Evolutionary conservation across 2,888 invertebrate species (phyloP), one percentile per base, ranked within the genome.

Genomic region (Drosophila nr. fundita): DNA sequence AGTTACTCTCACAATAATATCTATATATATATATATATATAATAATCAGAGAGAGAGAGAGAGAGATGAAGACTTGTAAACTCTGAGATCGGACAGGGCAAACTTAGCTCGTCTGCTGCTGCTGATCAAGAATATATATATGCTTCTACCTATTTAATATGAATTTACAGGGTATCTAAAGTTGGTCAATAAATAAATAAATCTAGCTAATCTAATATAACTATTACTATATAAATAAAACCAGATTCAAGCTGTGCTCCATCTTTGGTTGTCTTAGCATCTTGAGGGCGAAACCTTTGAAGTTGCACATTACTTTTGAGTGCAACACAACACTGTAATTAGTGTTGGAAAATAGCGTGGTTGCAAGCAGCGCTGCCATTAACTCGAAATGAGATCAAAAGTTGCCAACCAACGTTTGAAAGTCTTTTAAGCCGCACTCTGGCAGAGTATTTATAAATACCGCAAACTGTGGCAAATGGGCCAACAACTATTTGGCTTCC

Each of bases 401-500:
- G 13, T 18, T 29, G n/a, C n/a, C 27, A 29, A 3, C 13, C 27
- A 45, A 45, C 45, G 8, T 45, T 45, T 30, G 18, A 57, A 60
- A 38, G 48, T 54, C 27, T 27, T 34, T 34, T 38, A 40, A 48
- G 55, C 50, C 24, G 10, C 18, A 42, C 57, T 36, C 32, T 42
- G n/a, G n/a, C 24, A 68, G 81, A 40, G 81, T 80, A 78, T 72
- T 61, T 78, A 70, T 54, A 80, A 78, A 77, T 74, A 67, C 74
- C 71, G 60, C 76, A 89, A 78, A 68, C 59, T 82, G 73, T 82
- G 80, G 85, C 80, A 84, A 84, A 84, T 85, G 87, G 84, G 87
- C 75, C 75, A 83, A 84, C 82, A 87, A 89, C 85, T 85, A 89
- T 85, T 85, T 89, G 85, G 90, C 85, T 85, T 85, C 85, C 83